Conservation (phyloP, 2,797 vertebrate genomes). For the Petrocephalus schoutedeni region DNA sequence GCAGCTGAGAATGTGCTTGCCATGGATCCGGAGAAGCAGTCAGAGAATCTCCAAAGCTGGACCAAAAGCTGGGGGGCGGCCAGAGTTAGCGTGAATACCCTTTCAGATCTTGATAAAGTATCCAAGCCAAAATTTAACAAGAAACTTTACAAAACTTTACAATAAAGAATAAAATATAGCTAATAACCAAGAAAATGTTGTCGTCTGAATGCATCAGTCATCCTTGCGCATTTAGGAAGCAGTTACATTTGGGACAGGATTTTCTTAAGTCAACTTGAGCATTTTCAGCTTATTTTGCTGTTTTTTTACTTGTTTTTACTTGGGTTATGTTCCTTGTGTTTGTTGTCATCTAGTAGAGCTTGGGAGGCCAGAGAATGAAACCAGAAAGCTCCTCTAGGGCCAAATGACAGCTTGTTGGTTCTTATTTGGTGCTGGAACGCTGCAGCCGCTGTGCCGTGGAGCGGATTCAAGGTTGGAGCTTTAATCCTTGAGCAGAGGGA, state of each 20-base stretch:
- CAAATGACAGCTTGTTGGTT: background rate
- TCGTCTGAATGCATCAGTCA: background rate
- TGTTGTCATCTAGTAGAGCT: background rate
- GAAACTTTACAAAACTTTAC: no score
- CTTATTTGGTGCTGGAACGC: background rate
- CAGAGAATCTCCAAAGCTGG: background rate
- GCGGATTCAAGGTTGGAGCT: slow-evolving; percentile 28
- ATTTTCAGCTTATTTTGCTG: background rate
- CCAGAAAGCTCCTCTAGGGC: background rate
- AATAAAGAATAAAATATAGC: background rate
- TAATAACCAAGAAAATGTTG: background rate
- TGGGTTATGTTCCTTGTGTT: background rate
- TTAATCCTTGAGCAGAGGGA: slow-evolving; percentile 35
- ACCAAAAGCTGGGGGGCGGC: background rate
- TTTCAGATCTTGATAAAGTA: background rate
- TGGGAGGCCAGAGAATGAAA: background rate
- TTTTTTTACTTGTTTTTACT: background rate
- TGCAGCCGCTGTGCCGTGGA: background rate
- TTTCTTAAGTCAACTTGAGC: background rate
- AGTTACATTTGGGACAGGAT: background rate
- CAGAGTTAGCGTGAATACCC: background rate
- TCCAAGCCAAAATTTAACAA: background rate
- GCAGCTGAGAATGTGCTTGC: background rate
- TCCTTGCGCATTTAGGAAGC: background rate
- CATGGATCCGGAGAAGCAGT: background rate